Base-by-base conservation (phyloP, 2,888 invertebrate species). In the Acheta domesticus region DNA sequence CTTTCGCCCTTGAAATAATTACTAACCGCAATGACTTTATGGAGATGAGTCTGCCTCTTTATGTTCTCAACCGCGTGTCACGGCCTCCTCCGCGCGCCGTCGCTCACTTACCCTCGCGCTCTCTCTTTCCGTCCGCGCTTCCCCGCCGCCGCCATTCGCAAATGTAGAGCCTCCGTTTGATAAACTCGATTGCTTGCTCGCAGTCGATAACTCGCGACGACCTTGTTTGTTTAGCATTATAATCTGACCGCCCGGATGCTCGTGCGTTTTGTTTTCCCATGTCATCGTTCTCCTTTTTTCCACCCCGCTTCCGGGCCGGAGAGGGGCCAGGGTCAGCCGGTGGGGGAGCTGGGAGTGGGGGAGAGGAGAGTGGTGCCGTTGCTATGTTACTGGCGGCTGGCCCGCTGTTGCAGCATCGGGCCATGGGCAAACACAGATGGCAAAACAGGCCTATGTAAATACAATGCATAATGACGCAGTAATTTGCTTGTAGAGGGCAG, bases 181-280 rank as follows among this genome's bases (percentile, higher is more conserved):
- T 62, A 62, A 62, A 62, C 62, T 62, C 14, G 62, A 62, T 62
- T 62, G 62, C 62, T 62, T 62, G 62, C n/a, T 62, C 62, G 16
- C 62, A 62, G 62, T 62, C 62, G 62, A 62, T 62, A 62, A 62
- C 62, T 62, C 62, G 62, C n/a, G 16, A 14, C 16, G 62, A n/a
- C n/a, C 62, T n/a, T 62, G 62, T n/a, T 62, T 62, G 62, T 62
- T 62, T 62, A 62, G 62, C 62, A 62, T 62, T 62, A 62, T 62
- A 62, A 62, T 62, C 62, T 62, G 62, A 62, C 62, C 62, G 62
- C 62, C 16, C 62, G 62, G 16, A 14, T n/a, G 62, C 62, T 62
- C 14, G 62, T 62, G 62, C n/a, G 62, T 62, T 62, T 62, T 62
- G 62, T 62, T 62, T 62, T 62, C 62, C 62, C 62, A 62, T 16